These are phyloP conservation scores for Galendromus occidentalis DNA, from an alignment of 1,140 invertebrate genomes.

Conservation along the genomic window DNA sequence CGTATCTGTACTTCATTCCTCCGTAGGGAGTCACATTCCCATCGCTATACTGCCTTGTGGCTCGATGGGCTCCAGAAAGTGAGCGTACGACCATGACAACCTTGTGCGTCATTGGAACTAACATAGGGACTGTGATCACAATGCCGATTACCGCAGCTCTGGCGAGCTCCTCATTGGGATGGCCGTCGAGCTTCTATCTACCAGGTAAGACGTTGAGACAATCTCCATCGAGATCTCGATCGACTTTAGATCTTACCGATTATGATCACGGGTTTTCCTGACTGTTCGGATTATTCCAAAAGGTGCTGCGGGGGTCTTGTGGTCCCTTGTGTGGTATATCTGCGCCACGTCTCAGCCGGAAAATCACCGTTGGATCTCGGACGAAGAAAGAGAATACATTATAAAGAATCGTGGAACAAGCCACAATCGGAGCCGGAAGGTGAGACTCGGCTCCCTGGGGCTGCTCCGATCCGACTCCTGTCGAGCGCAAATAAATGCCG, in stretches of 20 bases:
- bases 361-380: slow-evolving; percentile 8
- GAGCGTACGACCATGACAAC: slow-evolving; percentile 15
- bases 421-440: background rate
- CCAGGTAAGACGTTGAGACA: slow-evolving; percentile 37
- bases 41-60: slow-evolving; percentile 27
- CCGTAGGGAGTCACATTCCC: slow-evolving; percentile 25
- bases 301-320: background rate
- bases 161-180: slow-evolving; percentile 33
- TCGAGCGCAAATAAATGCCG: no score
- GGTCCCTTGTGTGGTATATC: background rate
- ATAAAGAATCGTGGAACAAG: background rate
- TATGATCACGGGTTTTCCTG: no score
- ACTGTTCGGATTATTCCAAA: background rate
- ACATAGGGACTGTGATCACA: slow-evolving; percentile 24
- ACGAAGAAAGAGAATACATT: background rate
- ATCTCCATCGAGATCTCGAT: no score
- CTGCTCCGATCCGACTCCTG: no score
- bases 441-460: no score
- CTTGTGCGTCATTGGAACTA: slow-evolving; percentile 20
- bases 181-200: slow-evolving; percentile 49
- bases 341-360: slow-evolving; percentile 1
- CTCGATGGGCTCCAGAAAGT: slow-evolving; percentile 20
- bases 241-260: no score
- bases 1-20: background rate
- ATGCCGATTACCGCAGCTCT: slow-evolving; percentile 21